A percentile compares a stretch with the other conserved stretches of the same genome.
Conservation (phyloP, 2,797 vertebrate species). For the Notolepis coatsorum region DNA sequence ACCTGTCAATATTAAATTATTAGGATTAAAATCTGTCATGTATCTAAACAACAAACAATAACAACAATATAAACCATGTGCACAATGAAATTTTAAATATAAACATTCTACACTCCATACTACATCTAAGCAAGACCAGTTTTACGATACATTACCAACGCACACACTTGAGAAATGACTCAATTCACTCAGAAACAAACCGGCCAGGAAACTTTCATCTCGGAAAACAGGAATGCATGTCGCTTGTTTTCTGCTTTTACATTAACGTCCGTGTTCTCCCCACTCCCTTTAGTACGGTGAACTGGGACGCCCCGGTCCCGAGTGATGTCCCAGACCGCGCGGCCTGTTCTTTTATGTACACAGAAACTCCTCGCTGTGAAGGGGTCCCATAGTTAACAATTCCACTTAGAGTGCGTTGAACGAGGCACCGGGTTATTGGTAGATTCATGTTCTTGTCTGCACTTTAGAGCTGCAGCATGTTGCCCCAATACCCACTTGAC, state of each 20-base stretch:
- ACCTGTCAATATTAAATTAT: background rate
- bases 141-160: conserved; percentile 9
- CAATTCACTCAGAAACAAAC: conserved; percentile 50
- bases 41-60: background rate
- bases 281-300: conserved; percentile 67
- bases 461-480: conserved; percentile 65
- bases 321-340: conserved; percentile 76
- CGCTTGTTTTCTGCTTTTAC: conserved; percentile 68
- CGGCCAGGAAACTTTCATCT: conserved; percentile 65
- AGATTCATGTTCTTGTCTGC: conserved; percentile 67
- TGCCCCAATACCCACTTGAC: conserved; percentile 64
- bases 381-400: conserved; percentile 84
- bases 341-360: conserved; percentile 81
- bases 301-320: conserved; percentile 72
- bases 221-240: conserved; percentile 64
- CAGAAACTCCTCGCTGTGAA: conserved; percentile 83
- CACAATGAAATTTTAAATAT: too few relatives aligned
- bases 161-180: conserved; percentile 36
- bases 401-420: conserved; percentile 80
- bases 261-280: conserved; percentile 73
- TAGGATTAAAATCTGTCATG: background rate
- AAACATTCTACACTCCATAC: too few relatives aligned
- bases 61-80: too few relatives aligned
- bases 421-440: conserved; percentile 56
- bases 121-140: background rate